Evolutionary conservation across 2,113 vertebrate genomes (phyloP), one percentile per base, ranked within the genome.

Genomic region (Prinia subflava): DNA sequence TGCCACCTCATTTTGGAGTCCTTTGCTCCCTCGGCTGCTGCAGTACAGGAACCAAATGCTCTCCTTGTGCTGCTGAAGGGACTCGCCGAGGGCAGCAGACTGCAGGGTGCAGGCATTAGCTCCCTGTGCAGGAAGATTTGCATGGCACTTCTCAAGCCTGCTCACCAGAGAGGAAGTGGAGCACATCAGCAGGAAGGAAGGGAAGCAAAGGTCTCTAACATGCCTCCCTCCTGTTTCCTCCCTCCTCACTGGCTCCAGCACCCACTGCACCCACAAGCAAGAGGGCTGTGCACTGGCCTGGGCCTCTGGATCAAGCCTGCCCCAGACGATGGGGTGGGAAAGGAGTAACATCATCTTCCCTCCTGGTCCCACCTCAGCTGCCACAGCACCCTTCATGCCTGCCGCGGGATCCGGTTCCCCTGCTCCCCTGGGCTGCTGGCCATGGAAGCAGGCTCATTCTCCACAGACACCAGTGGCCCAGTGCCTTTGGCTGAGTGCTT

Each of bases 11-110:
- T 16, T 33, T 28, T 50, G 46, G 33, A 62, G 62, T 74, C 67
- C 47, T 73, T 22, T 55, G 47, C 46, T 92, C 31, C 11, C 30
- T 37, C 0, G 0, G 63, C 6, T 1, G 59, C 52, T n/a, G 35
- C 14, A n/a, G 52, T 30, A 47, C 23, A 80, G 87, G 83, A 92
- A 74, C 50, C 50, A 77, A 59, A 77, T 0, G 1, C 71, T 70
- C 57, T 64, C 55, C 55, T 56, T 1, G 1, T 22, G 75, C 73
- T 86, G 68, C 83, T 3, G 1, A 63, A 77, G 8, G 27, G 39
- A 35, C 30, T 30, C 28, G 47, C 39, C 0, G 4, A 77, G 41
- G 55, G 55, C 75, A 76, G 81, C 52, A 60, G 41, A 52, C 59
- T 10, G 10, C 50, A 28, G 39, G 30, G 52, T 14, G 28, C 55